Percentiles rank a stretch among this genome's conserved stretches.
These are phyloP conservation scores for Trichogramma dendrolimi DNA, from an alignment of 2,888 invertebrate species.

Conservation along the genomic window DNA sequence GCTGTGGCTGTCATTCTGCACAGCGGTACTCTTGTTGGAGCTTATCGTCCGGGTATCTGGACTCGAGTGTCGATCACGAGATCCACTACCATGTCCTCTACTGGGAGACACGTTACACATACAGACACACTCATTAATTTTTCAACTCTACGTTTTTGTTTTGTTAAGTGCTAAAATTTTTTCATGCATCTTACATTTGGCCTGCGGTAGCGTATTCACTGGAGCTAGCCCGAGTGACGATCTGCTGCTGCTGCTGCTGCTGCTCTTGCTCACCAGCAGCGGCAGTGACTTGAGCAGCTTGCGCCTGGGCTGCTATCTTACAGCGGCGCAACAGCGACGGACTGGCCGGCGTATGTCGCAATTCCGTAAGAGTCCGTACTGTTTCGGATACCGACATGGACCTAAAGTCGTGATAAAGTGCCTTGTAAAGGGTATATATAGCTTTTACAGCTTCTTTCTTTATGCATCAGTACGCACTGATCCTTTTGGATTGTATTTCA, in stretches of 20 bases:
- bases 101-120: neutral
- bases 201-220: neutral
- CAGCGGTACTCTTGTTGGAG: neutral
- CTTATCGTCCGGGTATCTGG: constrained; percentile 16
- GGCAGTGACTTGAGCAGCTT: constrained; percentile 26
- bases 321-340: constrained; percentile 65
- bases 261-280: neutral
- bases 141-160: neutral
- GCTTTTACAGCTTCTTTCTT: no score
- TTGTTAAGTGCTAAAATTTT: no score
- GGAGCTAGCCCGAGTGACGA: neutral
- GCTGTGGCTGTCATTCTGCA: constrained; percentile 24
- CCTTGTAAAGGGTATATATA: neutral
- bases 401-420: constrained; percentile 31
- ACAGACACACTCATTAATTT: neutral
- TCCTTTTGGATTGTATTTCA: no score
- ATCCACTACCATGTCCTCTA: constrained; percentile 1
- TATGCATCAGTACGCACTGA: no score
- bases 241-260: no score
- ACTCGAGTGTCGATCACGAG: constrained; percentile 29
- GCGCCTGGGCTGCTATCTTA: constrained; percentile 34
- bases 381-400: constrained; percentile 71
- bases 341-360: constrained; percentile 83
- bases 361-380: constrained; percentile 77
- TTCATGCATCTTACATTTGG: neutral